Conservation (phyloP, 1,140 invertebrate genomes). For the Lysiphlebus fabarum region DNA sequence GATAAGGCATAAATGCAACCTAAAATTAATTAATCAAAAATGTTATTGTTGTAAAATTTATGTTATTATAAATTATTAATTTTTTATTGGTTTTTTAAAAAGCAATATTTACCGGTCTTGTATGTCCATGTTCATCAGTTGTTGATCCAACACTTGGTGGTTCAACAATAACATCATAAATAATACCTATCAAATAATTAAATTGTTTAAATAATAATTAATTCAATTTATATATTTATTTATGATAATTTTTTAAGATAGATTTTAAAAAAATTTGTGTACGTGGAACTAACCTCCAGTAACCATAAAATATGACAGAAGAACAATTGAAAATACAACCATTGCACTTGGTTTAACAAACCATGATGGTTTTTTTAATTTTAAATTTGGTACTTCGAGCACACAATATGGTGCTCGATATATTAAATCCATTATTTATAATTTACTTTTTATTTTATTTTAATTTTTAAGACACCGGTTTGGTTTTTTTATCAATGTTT, state of each 20-base stretch:
- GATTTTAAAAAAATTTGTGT: constrained; percentile 6
- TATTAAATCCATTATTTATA: constrained; percentile 67
- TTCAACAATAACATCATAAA: constrained; percentile 98
- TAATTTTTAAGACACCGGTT: too few species aligned
- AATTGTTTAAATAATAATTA: neutral
- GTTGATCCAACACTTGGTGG: constrained; percentile 96
- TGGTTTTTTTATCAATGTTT: too few species aligned
- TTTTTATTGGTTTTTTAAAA: neutral
- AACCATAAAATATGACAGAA: constrained; percentile 95
- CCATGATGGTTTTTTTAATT: constrained; percentile 89
- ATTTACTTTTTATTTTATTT: too few species aligned
- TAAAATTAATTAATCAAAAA: constrained; percentile 35
- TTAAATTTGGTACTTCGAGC: constrained; percentile 88
- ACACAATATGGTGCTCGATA: constrained; percentile 79
- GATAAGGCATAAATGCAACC: constrained; percentile 97
- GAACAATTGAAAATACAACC: constrained; percentile 84
- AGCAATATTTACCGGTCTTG: constrained; percentile 69
- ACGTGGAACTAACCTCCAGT: constrained; percentile 79
- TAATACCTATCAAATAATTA: constrained; percentile 75
- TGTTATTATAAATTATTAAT: neutral
- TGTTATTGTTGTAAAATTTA: neutral
- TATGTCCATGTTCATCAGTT: constrained; percentile 94
- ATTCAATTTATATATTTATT: constrained; percentile 7
- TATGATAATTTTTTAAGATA: constrained; percentile 3
- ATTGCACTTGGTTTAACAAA: constrained; percentile 89